Conservation (phyloP, 2,888 invertebrate species). For the Pemphredon lugubris region DNA sequence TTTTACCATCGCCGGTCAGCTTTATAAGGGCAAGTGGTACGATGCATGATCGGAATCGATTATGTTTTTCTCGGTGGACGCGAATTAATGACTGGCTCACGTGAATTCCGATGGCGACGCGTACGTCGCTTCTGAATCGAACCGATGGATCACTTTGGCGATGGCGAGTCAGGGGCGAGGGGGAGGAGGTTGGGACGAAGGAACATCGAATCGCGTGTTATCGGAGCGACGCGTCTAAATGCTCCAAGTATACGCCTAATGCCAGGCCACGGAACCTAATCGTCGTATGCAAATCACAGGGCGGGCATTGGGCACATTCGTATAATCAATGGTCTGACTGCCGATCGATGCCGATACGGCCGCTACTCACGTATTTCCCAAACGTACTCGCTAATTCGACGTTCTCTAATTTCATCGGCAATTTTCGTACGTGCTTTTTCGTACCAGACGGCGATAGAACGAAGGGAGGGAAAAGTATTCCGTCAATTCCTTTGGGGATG, state of each 20-base stretch:
- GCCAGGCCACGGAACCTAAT: conserved; percentile 69
- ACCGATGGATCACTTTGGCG: no score
- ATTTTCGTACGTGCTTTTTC: conserved; percentile 53
- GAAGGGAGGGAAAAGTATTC: neutral
- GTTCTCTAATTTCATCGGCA: conserved; percentile 46
- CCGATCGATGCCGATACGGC: conserved; percentile 65
- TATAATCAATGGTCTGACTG: conserved; percentile 70
- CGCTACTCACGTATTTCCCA: conserved; percentile 57
- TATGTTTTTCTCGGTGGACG: conserved; percentile 56
- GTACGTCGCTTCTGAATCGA: no score
- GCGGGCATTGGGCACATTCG: conserved; percentile 66
- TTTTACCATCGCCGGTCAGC: conserved; percentile 11
- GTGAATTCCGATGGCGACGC: conserved; percentile 46
- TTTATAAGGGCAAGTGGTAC: conserved; percentile 31
- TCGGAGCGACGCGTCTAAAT: conserved; percentile 64
- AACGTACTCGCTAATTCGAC: conserved; percentile 56
- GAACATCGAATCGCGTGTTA: conserved; percentile 63
- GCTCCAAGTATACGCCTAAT: conserved; percentile 67
- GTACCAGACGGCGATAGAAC: conserved; percentile 30
- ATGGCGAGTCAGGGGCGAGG: neutral
- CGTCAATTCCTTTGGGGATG: conserved; percentile 13
- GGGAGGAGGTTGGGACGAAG: conserved; percentile 1
- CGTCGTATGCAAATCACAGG: conserved; percentile 75
- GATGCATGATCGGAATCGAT: conserved; percentile 56
- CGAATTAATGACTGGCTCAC: conserved; percentile 59